Conservation (phyloP, 2,113 vertebrate species). For the Sigmodon hispidus region DNA sequence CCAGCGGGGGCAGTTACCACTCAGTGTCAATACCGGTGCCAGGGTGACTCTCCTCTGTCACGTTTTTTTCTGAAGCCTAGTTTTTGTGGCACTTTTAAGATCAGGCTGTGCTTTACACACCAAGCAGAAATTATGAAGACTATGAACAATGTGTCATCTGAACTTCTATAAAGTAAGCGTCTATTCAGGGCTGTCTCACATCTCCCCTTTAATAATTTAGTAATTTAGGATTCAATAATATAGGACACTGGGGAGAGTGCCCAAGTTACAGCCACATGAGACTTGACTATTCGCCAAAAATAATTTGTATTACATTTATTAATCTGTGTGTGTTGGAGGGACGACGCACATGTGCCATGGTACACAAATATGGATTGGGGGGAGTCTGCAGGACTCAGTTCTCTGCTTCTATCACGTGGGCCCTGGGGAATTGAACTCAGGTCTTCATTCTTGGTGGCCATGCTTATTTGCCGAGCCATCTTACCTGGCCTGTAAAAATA, state of each 20-base stretch:
- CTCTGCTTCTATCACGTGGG: neutral
- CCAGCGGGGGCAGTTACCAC: constrained; percentile 69
- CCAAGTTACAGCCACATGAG: neutral
- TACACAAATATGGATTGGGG: neutral
- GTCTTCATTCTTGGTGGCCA: neutral
- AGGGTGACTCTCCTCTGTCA: neutral
- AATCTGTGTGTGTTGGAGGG: neutral
- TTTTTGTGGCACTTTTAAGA: constrained; percentile 58
- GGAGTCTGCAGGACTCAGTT: neutral
- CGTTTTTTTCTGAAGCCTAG: neutral
- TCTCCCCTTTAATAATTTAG: neutral
- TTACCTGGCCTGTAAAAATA: neutral
- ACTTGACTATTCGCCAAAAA: neutral
- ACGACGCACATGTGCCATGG: too few relatives aligned
- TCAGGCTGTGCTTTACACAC: neutral
- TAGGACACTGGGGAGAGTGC: neutral
- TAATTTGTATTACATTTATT: too few relatives aligned
- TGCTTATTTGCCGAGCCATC: neutral
- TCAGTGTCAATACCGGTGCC: constrained; percentile 57
- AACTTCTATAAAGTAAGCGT: neutral
- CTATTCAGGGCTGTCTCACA: neutral
- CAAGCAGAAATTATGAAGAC: neutral
- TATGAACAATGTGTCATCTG: neutral
- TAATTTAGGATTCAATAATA: neutral
- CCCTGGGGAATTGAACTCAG: too few relatives aligned